Evolutionary conservation across 1,140 invertebrate species (phyloP), one percentile per base, ranked within the genome.

Genomic region (Zaprionus ghesquierei): DNA sequence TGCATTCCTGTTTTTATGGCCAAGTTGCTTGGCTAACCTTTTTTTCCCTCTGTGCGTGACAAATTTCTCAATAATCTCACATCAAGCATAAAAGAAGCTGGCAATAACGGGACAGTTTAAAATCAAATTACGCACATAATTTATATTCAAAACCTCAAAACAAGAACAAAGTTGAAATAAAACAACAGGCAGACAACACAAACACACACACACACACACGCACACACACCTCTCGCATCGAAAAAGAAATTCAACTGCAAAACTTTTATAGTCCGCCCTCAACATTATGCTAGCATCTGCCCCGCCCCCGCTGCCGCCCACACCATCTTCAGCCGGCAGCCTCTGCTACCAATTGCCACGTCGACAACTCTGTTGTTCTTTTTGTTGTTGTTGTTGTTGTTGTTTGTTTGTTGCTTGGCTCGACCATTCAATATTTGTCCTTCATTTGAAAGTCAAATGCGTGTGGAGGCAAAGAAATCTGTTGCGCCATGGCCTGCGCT

Each of bases 391-490:
- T 22, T 79, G 59, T 72, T 82, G 75, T 64, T 81, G 69, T 56
- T 72, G 79, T 61, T 61, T 73, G 75, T 62, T 70, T 49, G 63
- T 72, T 80, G 61, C 53, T 72, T 69, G 38, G 69, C 58, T 76
- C 74, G 65, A 53, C 77, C 69, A 58, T 79, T 77, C 79, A 87
- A 87, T 89, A 89, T 89, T 89, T 89, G 84, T 89, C 84, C 84
- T 89, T 89, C 84, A 89, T 89, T 89, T 89, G 84, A 89, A 89
- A 89, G 84, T 89, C 84, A 89, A 89, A 89, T 89, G 85, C 80
- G 85, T 89, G 85, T 80, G 84, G 85, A 84, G 74, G 77, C 84
- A 62, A 77, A 89, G 80, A 89, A 89, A 89, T 89, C 85, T 89
- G 84, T 87, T 87, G 82, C 82, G 72, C 72, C 72, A 75, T 66